phyloP scores from a whole-genome alignment of 2,113 vertebrate genomes.

The Bujurquina vittata region DNA sequence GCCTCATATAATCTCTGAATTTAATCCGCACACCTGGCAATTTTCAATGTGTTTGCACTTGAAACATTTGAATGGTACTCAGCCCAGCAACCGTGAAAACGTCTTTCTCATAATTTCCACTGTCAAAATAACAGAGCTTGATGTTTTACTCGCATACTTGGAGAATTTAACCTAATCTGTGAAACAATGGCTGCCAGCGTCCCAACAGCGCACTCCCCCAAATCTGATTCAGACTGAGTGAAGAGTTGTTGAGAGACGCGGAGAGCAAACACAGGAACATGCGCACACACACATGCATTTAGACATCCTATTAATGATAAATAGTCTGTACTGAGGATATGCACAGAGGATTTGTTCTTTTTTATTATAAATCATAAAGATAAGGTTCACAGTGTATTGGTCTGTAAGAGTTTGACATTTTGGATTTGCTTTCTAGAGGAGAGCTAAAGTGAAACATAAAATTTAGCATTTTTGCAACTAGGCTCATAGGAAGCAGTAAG shows the following conservation, averaged over 20 bases:
- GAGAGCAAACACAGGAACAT: too few relatives aligned
- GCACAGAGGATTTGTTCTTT: too few relatives aligned
- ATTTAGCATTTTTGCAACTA: neutral
- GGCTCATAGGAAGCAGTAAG: neutral
- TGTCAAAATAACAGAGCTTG: neutral
- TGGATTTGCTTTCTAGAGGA: neutral
- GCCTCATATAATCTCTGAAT: neutral
- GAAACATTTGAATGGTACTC: neutral
- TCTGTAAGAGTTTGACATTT: neutral
- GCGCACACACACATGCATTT: too few relatives aligned
- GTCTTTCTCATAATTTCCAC: neutral
- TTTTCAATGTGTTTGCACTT: neutral
- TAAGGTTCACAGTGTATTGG: neutral
- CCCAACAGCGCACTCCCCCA: too few relatives aligned
- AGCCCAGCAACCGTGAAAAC: neutral
- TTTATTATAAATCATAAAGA: too few relatives aligned
- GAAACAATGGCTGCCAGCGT: too few relatives aligned
- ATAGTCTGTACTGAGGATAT: too few relatives aligned
- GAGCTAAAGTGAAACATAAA: neutral
- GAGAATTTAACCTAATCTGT: too few relatives aligned
- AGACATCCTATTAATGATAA: too few relatives aligned
- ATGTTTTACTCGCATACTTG: too few relatives aligned
- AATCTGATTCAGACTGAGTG: too few relatives aligned
- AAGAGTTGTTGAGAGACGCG: too few relatives aligned
- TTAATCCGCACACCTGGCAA: neutral